Evolutionary conservation across 2,113 vertebrate genomes (phyloP), one percentile per base, ranked within the genome.

Genomic region (Polypterus bichir): DNA sequence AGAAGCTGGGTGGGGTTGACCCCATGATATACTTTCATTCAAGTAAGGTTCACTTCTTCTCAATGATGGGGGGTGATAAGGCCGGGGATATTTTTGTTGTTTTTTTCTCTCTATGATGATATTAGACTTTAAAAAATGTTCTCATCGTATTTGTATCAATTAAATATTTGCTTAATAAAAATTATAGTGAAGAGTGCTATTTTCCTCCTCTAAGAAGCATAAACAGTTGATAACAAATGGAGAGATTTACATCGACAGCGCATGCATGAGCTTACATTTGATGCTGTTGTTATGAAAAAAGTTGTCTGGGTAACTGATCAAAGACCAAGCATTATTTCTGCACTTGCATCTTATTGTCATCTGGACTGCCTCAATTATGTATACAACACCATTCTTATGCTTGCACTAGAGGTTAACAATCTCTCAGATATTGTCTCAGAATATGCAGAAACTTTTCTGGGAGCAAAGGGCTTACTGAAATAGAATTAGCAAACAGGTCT

Each of bases 261-360:
- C 3, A 5, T 65, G 2, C 47, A 44, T 27, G 60, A 48, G 4
- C 47, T 54, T 44, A 51, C 55, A 9, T 58, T 66, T 51, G 65
- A 63, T 48, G 47, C 47, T 1, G 45, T 11, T 48, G 11, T 59
- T n/a, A 9, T 60, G 46, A 59, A 67, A 6, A 63, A 59, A 49
- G 51, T 67, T 5, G 10, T 59, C 1, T 63, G 57, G 61, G 65
- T 63, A 7, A 60, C 61, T 10, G 59, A 61, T 45, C 61, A 67
- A 10, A 57, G 60, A 3, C 54, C 60, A 52, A 46, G 59, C 56
- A 59, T 66, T 2, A 54, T 61, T 45, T 27, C 59, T 59, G 61
- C 61, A 3, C 60, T 66, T 9, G 3, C 1, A 8, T 51, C 49
- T 2, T 62, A 62, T 47, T 56, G 51, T 7, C n/a, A 9, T 4